Evolutionary conservation across 2,797 vertebrate species (phyloP), one percentile per base, ranked within the genome.

Genomic region (Fistularia tabacaria): DNA sequence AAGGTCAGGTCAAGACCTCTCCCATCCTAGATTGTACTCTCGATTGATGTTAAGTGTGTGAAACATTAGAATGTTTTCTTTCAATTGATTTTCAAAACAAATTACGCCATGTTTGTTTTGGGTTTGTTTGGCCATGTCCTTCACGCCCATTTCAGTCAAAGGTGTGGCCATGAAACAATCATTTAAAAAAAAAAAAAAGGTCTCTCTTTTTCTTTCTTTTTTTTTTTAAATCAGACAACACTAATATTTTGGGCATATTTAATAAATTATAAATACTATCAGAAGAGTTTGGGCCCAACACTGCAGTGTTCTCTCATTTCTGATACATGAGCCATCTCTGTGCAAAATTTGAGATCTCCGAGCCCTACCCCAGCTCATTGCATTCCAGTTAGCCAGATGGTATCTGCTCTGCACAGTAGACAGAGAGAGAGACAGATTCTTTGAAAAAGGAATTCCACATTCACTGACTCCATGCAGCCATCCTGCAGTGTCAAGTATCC

Each of bases 301-400:
- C 42, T 12, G 6, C 42, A 43, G 10, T 43, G 42, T 12, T 12
- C 10, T 43, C 6, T 12, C 1, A 11, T 43, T 37, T 48, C 42
- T 79, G 80, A 76, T 76, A 6, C 73, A 1, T 69, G n/a, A n/a
- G n/a, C 54, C 55, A 63, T 79, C 54, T 55, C 42, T 51, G 37
- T 14, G 37, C 53, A 65, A 61, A 58, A 71, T 49, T 52, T 54
- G n/a, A 74, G 68, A 63, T 67, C 67, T 63, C 38, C 50, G 59
- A 59, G 65, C 66, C 64, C 69, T 61, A 45, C 64, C 63, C 63
- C 61, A 75, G 74, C 80, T 66, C 72, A 63, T 67, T 75, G 73
- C 78, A 84, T 82, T 85, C 83, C 84, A 84, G 65, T 71, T 81
- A 59, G 66, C 84, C 85, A 89, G 86, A 87, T 89, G 87, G 84